Evolutionary conservation across 2,888 invertebrate species (phyloP), one percentile per base, ranked within the genome.

Genomic region (Zaprionus lineosus): DNA sequence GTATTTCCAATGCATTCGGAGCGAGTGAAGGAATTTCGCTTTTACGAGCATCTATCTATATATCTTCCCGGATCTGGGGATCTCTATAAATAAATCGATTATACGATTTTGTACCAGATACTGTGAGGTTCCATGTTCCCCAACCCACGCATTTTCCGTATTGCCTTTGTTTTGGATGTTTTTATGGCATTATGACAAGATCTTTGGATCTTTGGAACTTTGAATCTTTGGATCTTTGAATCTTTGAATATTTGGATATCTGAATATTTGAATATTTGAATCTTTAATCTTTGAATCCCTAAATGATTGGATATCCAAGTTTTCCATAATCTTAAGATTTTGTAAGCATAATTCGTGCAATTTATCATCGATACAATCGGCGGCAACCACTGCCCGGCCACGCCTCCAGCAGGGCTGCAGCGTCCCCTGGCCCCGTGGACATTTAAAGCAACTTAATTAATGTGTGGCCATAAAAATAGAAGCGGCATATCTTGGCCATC

Each of bases 391-490:
- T n/a, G 2, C 9, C 11, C 34, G 16, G 5, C 9, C 33, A 15
- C 1, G 1, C 7, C 6, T 8, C 2, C n/a, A n/a, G n/a, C n/a
- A n/a, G n/a, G n/a, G n/a, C n/a, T n/a, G n/a, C n/a, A n/a, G n/a
- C n/a, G n/a, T n/a, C 19, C 39, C 24, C 28, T 18, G 29, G 33
- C 16, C 6, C 48, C 26, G 11, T 21, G 8, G 12, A 28, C 65
- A 18, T 40, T 63, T 40, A 57, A 21, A 55, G 71, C 62, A 75
- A 78, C 76, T 78, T 78, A 77, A 77, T 77, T 77, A n/a, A 82
- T 75, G 66, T 21, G 19, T 40, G 69, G 65, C 59, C 72, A 82
- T 77, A 72, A 51, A 61, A 53, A 61, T 55, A 56, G 57, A 50
- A 53, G 57, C 62, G 11, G 44, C 52, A 56, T 53, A 60, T 69